Base-by-base conservation (phyloP, 2,888 invertebrate genomes). In the Epinotia nisella region DNA sequence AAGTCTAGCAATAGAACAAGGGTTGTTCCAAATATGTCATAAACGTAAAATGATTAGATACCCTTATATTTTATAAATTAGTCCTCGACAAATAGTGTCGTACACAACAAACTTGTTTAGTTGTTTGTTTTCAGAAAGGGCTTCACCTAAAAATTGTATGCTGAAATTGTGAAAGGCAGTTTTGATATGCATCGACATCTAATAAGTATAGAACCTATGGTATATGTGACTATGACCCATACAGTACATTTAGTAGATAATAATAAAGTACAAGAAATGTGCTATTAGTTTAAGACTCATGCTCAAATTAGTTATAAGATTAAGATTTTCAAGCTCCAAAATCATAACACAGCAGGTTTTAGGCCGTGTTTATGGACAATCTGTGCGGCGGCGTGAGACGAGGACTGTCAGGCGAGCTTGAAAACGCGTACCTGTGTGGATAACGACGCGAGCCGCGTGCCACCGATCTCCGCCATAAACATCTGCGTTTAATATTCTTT, bases 181-280 rank as follows among this genome's bases (percentile, higher is more conserved):
- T 49, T 45, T 49, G n/a, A 49, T 49, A 49, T 49, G 49, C 7
- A 49, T 49, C 5, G 15, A 45, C 13, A 45, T 15, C 9, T 35
- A 35, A 35, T 9, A 9, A 35, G 35, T 9, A 9, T 9, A 9
- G 9, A 35, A 35, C 49, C 7, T 5, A 49, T 49, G 13, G 5
- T n/a, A 49, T 3, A 4, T 45, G 15, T 0, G n/a, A 49, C 4
- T n/a, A 49, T 49, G 49, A n/a, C 13, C 5, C 1, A n/a, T n/a
- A n/a, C n/a, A n/a, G n/a, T 5, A 49, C 49, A 49, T 13, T 49
- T 4, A 49, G 5, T 58, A 7, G n/a, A 58, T 10, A 21, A 61
- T 39, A 39, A 41, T 21, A 64, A 62, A 35, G 62, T 75, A 71
- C 74, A 71, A 67, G 60, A 21, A 35, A 19, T 55, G 60, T 51